Evolutionary conservation across 2,797 vertebrate species (phyloP).

Genomic region (Muraenolepis orangiensis): DNA sequence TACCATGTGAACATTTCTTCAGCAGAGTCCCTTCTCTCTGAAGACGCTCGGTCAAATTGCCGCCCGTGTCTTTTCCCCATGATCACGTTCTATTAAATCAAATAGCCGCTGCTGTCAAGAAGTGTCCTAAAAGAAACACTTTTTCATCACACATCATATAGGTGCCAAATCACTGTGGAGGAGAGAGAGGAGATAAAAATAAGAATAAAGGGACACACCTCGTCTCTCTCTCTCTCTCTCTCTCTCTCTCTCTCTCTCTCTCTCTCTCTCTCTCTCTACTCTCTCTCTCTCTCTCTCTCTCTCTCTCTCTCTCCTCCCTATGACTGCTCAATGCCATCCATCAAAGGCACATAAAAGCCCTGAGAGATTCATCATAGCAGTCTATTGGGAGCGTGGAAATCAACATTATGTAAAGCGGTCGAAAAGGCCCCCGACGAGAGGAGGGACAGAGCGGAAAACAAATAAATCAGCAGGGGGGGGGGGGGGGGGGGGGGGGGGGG

Average conservation of each 20-base stretch:
- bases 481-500: too few species aligned
- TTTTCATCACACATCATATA: too few species aligned
- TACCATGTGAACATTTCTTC: too few species aligned
- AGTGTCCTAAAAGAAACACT: too few species aligned
- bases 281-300: constrained; percentile 17
- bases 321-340: constrained; percentile 34
- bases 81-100: too few species aligned
- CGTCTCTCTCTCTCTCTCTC: constrained; percentile 17
- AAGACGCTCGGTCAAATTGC: too few species aligned
- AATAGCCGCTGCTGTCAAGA: too few species aligned
- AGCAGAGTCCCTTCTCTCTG: too few species aligned
- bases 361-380: constrained; percentile 57
- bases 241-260: constrained; percentile 23
- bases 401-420: constrained; percentile 66
- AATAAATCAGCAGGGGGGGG: constrained; percentile 56
- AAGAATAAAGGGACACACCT: constrained; percentile 16
- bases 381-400: constrained; percentile 59
- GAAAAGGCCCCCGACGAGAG: constrained; percentile 39
- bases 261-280: constrained; percentile 21
- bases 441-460: constrained; percentile 55
- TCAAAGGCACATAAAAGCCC: constrained; percentile 57
- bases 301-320: too few species aligned
- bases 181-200: not conserved
- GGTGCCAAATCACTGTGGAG: constrained; percentile 3
- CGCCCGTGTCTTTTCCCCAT: too few species aligned